A percentile compares a stretch with the other conserved stretches of the same genome.
phyloP scores from a whole-genome alignment of 1,140 invertebrate species.

The Tetramorium alpestre region DNA sequence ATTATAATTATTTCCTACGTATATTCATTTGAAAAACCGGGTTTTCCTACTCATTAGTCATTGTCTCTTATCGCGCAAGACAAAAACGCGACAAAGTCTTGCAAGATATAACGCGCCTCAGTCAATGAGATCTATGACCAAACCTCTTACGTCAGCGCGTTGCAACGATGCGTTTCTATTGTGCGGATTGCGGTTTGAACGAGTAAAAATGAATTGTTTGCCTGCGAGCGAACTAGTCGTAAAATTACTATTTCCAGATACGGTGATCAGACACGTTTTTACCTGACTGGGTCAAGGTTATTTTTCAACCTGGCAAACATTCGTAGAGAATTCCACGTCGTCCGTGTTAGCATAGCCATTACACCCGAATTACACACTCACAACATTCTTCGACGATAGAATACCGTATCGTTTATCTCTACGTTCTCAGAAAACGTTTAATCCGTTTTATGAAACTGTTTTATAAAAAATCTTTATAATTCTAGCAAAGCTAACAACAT shows the following conservation, averaged over 20 bases:
- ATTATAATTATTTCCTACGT: too few species aligned
- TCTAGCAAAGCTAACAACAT: too few species aligned
- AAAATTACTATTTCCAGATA: constrained; percentile 50
- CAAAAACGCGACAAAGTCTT: background rate
- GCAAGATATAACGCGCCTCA: background rate
- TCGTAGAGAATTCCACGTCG: background rate
- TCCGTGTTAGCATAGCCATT: background rate
- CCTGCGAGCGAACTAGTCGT: background rate
- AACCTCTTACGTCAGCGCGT: constrained; percentile 24
- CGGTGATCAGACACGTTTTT: background rate
- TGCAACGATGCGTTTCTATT: constrained; percentile 35
- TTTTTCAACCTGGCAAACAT: constrained; percentile 63
- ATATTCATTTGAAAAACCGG: background rate
- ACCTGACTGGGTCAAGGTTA: constrained; percentile 65
- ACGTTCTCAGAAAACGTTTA: background rate
- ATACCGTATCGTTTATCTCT: background rate
- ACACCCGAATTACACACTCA: background rate
- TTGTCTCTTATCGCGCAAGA: background rate
- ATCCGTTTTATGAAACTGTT: background rate
- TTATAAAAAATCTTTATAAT: background rate
- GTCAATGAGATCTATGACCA: constrained; percentile 23
- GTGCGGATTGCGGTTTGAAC: background rate
- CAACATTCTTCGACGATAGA: background rate
- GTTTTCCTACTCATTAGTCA: background rate
- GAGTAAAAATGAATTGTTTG: background rate